phyloP scores from a whole-genome alignment of 2,888 invertebrate species.

The Chrysopilus asiliformis region DNA sequence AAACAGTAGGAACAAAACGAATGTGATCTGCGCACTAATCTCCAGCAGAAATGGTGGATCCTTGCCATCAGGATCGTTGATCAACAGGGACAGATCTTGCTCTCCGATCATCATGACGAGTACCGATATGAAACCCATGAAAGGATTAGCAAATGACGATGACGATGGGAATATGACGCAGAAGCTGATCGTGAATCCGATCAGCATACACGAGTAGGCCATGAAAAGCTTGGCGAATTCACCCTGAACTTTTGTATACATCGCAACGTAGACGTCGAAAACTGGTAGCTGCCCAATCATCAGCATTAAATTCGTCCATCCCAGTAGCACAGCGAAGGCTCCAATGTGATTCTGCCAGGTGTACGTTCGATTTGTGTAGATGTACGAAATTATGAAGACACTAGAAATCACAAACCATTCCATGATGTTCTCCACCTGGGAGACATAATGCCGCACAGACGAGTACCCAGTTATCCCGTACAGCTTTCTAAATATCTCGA shows the following conservation, averaged over 20 bases:
- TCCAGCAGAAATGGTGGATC: slow-evolving; percentile 63
- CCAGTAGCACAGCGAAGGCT: slow-evolving; percentile 71
- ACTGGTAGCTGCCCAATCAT: slow-evolving; percentile 81
- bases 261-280: slow-evolving; percentile 80
- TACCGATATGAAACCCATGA: slow-evolving; percentile 72
- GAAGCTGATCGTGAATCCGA: slow-evolving; percentile 78
- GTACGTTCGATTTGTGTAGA: slow-evolving; percentile 62
- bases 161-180: slow-evolving; percentile 77
- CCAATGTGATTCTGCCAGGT: slow-evolving; percentile 80
- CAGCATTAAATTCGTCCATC: slow-evolving; percentile 82
- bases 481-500: slow-evolving; percentile 67
- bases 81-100: slow-evolving; percentile 58
- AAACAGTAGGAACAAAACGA: slow-evolving; percentile 65
- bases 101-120: slow-evolving; percentile 85
- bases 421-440: slow-evolving; percentile 71
- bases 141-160: slow-evolving; percentile 68
- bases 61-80: slow-evolving; percentile 62
- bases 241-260: slow-evolving; percentile 78
- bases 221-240: slow-evolving; percentile 76
- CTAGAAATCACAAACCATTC: slow-evolving; percentile 79
- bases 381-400: slow-evolving; percentile 70
- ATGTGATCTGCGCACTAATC: slow-evolving; percentile 70
- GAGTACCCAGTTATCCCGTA: slow-evolving; percentile 72
- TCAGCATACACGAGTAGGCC: slow-evolving; percentile 71
- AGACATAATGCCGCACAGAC: slow-evolving; percentile 66